Evolutionary conservation across 2,797 vertebrate genomes (phyloP), one percentile per base, ranked within the genome.

Genomic region (Oophaga sylvatica): DNA sequence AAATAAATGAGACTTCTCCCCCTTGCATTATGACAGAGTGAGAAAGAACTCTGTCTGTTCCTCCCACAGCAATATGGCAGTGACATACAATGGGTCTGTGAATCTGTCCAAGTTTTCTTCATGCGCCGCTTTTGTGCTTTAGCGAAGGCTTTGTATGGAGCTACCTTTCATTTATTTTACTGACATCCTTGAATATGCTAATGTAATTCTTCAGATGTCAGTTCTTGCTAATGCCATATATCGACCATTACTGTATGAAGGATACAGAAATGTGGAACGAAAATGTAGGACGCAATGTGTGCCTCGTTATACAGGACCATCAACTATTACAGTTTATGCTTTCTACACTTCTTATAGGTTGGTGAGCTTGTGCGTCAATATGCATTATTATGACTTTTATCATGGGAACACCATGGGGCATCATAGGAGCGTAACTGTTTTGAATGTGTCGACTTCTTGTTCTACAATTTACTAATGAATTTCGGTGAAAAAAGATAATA

Each of bases 11-110:
- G 80, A 70, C 48, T 82, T 82, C 65, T 70, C 65, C 81, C 81
- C 81, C 81, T 77, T 82, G 81, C 81, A 82, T 82, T 82, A 82
- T 82, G 81, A 82, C 81, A 82, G 81, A 82, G 81, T 82, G 81
- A 82, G 81, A 82, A 82, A 82, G 63, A 82, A 56, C 81, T 68
- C 45, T 82, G 81, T 82, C 81, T 82, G 63, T 82, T 82, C 65
- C 81, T 82, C 81, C 81, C 81, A 82, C 81, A 82, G 70, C 81
- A 82, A 82, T 82, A 82, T 82, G 81, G 81, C 81, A 82, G 35
- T 67, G 81, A 82, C 81, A 82, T 82, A 82, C 81, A 82, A 82
- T 82, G 65, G 81, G 81, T 53, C 63, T 82, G 63, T 70, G 26
- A 82, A 68, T 82, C 81, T 82, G 35, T 82, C 81, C 65, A 82